Conservation (phyloP, 2,113 vertebrate genomes). For the Haemorhous mexicanus region DNA sequence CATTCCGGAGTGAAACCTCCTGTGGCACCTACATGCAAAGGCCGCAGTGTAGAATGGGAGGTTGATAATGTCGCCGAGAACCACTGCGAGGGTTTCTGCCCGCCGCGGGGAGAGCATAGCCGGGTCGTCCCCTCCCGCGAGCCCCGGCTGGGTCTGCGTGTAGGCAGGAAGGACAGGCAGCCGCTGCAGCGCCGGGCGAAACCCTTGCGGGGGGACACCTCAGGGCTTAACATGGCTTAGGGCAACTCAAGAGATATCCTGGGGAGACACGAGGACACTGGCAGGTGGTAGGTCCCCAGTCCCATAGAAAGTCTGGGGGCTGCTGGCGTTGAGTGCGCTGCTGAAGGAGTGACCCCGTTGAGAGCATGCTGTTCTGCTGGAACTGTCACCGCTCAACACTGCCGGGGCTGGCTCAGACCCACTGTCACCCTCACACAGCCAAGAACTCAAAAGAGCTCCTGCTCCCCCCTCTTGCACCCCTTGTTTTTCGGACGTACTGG, state of each 20-base stretch:
- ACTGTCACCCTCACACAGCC: rapidly evolving
- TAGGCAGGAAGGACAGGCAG: too few relatives aligned
- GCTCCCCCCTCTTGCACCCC: too few relatives aligned
- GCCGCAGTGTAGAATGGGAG: too few relatives aligned
- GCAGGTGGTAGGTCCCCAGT: too few relatives aligned
- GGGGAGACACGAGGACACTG: rapidly evolving
- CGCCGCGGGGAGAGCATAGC: rapidly evolving
- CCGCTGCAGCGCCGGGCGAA: rapidly evolving
- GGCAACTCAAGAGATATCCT: rapidly evolving
- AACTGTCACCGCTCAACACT: too few relatives aligned
- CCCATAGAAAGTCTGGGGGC: rapidly evolving
- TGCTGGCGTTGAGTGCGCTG: rapidly evolving
- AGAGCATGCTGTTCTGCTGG: background rate
- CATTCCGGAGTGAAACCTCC: rapidly evolving
- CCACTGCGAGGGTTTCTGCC: rapidly evolving
- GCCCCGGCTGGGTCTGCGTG: too few relatives aligned
- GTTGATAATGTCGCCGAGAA: too few relatives aligned
- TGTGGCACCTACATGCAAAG: too few relatives aligned
- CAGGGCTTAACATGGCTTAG: rapidly evolving
- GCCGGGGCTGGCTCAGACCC: background rate
- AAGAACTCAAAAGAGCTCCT: rapidly evolving
- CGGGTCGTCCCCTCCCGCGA: rapidly evolving
- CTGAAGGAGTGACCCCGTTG: too few relatives aligned
- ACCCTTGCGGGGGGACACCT: rapidly evolving
- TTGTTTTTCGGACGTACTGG: background rate